These are phyloP conservation scores for Orthosia gracilis DNA, from an alignment of 2,888 invertebrate species.

Conservation along the genomic window DNA sequence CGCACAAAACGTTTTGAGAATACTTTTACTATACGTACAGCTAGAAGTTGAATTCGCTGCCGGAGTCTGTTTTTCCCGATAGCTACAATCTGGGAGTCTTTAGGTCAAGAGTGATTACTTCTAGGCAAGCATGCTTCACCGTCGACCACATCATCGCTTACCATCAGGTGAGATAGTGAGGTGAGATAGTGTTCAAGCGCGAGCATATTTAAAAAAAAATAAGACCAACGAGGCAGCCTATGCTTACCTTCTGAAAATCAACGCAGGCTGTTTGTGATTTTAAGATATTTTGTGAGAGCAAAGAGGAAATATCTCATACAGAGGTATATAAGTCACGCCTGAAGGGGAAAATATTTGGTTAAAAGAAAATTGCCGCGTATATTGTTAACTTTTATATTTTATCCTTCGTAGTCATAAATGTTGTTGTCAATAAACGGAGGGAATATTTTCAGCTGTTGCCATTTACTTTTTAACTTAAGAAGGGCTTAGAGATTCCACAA, in stretches of 20 bases:
- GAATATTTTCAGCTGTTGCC: neutral
- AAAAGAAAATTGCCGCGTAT: constrained; percentile 12
- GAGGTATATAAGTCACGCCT: constrained; percentile 10
- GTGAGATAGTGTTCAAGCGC: too few species aligned
- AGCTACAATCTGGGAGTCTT: too few species aligned
- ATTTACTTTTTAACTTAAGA: neutral
- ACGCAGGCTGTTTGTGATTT: constrained; percentile 5
- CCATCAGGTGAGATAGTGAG: too few species aligned
- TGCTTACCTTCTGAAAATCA: neutral
- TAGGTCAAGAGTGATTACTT: too few species aligned
- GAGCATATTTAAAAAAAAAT: too few species aligned
- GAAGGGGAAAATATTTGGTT: constrained; percentile 16
- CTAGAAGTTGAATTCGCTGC: too few species aligned
- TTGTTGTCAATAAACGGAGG: neutral
- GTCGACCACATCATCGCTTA: too few species aligned
- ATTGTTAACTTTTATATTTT: constrained; percentile 27
- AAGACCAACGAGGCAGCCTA: too few species aligned
- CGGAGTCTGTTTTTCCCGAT: too few species aligned
- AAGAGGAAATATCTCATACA: constrained; percentile 8
- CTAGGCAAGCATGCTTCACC: too few species aligned
- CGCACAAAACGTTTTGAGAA: too few species aligned
- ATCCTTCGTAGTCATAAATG: constrained; percentile 28
- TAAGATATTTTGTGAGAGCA: constrained; percentile 8
- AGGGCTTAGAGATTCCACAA: neutral
- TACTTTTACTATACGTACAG: too few species aligned